A percentile compares a stretch with the other conserved stretches of the same genome.
These are phyloP conservation scores for Rhabdomys dilectus DNA, from an alignment of 2,113 vertebrate species.

Conservation along the genomic window DNA sequence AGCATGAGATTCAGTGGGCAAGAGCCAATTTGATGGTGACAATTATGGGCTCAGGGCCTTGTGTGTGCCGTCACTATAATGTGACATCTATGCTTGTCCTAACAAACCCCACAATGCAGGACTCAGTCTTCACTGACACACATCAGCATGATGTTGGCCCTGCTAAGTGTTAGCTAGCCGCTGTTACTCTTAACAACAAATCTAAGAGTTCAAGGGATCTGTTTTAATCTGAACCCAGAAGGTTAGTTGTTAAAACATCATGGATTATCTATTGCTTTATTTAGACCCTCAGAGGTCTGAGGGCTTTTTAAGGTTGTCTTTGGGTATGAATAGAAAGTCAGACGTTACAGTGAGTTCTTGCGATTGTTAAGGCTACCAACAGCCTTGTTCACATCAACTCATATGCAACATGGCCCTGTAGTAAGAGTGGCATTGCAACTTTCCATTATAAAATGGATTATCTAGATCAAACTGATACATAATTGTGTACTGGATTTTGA, in stretches of 20 bases:
- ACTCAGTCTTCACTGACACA: neutral
- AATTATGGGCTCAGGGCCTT: neutral
- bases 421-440: neutral
- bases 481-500: neutral
- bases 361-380: neutral
- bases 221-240: neutral
- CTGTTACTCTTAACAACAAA: neutral
- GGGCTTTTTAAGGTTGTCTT: neutral
- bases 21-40: neutral
- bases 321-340: neutral
- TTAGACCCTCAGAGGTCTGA: neutral
- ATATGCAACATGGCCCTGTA: neutral
- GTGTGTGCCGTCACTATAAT: neutral
- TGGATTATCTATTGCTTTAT: neutral
- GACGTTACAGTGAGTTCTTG: neutral
- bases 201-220: neutral
- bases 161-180: neutral
- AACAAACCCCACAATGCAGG: neutral
- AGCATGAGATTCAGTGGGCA: neutral
- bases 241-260: neutral
- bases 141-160: neutral
- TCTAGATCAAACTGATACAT: neutral
- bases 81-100: neutral
- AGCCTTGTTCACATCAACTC: neutral
- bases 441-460: neutral